A percentile compares a stretch with the other conserved stretches of the same genome.
phyloP scores from a whole-genome alignment of 2,888 invertebrate genomes.

The Abscondita cerata region DNA sequence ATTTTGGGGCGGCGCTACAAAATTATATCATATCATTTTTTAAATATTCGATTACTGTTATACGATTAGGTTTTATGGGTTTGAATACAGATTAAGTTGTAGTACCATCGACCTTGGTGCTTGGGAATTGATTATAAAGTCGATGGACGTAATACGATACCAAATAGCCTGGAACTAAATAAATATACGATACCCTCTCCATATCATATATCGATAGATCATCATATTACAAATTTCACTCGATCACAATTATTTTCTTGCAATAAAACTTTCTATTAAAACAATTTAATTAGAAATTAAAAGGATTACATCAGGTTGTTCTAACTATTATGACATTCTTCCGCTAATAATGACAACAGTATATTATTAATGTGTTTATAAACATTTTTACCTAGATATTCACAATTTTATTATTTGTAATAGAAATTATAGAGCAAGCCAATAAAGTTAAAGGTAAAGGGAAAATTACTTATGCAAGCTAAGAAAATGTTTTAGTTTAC shows the following conservation, averaged over 20 bases:
- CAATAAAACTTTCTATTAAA: slow-evolving; percentile 5
- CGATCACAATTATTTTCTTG: neutral
- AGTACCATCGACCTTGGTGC: slow-evolving; percentile 7
- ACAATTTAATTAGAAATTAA: neutral
- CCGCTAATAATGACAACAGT: slow-evolving; percentile 4
- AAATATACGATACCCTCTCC: neutral
- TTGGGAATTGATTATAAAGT: slow-evolving; percentile 8
- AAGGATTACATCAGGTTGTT: slow-evolving; percentile 3
- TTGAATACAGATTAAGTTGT: slow-evolving; percentile 10
- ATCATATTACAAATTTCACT: slow-evolving; percentile 9
- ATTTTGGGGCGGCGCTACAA: no score
- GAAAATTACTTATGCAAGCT: slow-evolving; percentile 2
- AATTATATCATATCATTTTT: neutral
- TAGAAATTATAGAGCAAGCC: neutral
- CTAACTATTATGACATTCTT: neutral
- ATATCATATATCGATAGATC: neutral
- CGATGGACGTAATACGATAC: slow-evolving; percentile 10
- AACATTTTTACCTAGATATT: slow-evolving; percentile 8
- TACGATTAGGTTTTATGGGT: slow-evolving; percentile 11
- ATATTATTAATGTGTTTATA: neutral
- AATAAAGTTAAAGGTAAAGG: neutral
- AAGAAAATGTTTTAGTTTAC: slow-evolving; percentile 6
- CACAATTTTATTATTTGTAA: slow-evolving; percentile 2
- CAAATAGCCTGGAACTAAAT: neutral
- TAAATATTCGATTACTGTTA: slow-evolving; percentile 8